These are phyloP conservation scores for Boloria selene DNA, from an alignment of 2,888 invertebrate species.

Conservation along the genomic window DNA sequence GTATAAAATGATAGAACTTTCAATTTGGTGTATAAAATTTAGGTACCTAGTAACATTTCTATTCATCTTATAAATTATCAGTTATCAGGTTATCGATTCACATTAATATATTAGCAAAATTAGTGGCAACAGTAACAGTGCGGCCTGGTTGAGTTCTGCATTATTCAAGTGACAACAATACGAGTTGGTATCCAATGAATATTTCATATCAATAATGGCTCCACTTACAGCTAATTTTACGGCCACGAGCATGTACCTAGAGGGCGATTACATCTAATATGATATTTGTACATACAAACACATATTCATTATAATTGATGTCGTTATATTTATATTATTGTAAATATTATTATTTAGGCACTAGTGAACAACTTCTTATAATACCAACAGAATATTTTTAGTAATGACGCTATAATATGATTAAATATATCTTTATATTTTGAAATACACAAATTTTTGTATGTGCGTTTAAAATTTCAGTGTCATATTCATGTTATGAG, in stretches of 20 bases:
- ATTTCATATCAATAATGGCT: conserved; percentile 70
- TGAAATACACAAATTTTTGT: conserved; percentile 1
- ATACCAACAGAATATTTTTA: too few species aligned
- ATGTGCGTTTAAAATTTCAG: conserved; percentile 28
- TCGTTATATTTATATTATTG: neutral
- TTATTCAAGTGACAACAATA: conserved; percentile 75
- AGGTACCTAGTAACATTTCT: too few species aligned
- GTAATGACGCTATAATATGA: too few species aligned
- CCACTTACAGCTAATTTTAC: conserved; percentile 62
- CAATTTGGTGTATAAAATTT: too few species aligned
- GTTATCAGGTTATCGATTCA: conserved; percentile 43
- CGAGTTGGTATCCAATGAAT: conserved; percentile 71
- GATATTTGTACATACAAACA: conserved; percentile 27
- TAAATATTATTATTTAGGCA: neutral
- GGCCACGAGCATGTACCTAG: conserved; percentile 45
- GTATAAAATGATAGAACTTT: too few species aligned
- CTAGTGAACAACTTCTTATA: too few species aligned
- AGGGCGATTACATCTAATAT: conserved; percentile 38
- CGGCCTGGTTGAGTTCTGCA: conserved; percentile 69
- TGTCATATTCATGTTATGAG: conserved; percentile 52
- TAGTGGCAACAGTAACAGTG: conserved; percentile 53
- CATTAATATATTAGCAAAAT: conserved; percentile 74
- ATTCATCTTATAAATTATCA: conserved; percentile 19
- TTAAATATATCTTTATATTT: neutral
- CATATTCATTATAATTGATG: neutral